A percentile compares a stretch with the other conserved stretches of the same genome.
phyloP scores from a whole-genome alignment of 2,113 vertebrate species.

The Arvicanthis niloticus region DNA sequence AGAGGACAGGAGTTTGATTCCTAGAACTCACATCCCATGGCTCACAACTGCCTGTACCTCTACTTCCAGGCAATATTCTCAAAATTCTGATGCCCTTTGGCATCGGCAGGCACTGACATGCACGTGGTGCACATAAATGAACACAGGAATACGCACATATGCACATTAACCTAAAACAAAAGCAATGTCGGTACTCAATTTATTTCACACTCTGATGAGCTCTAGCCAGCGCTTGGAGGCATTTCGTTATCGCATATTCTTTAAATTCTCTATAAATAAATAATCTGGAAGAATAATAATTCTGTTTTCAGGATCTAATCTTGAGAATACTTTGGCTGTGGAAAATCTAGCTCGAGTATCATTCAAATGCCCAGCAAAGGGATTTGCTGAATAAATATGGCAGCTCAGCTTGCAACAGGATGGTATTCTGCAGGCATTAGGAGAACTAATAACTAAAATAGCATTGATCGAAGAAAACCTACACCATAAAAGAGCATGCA shows the following conservation, averaged over 20 bases:
- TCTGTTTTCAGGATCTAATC: neutral
- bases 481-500: neutral
- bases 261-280: neutral
- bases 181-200: neutral
- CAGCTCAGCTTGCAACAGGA: neutral
- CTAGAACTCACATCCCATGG: neutral
- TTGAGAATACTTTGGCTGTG: neutral
- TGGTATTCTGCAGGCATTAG: no score
- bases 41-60: no score
- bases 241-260: neutral
- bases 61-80: neutral
- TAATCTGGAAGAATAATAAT: conserved; percentile 11
- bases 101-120: neutral
- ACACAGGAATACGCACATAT: neutral
- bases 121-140: neutral
- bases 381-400: neutral
- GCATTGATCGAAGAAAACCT: no score
- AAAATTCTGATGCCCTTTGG: neutral
- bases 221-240: neutral
- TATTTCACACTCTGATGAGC: neutral
- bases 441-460: neutral
- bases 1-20: neutral
- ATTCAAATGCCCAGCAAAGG: neutral
- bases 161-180: neutral
- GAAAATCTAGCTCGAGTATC: neutral